phyloP scores from a whole-genome alignment of 2,888 invertebrate species.

The Dioctria rufipes region DNA sequence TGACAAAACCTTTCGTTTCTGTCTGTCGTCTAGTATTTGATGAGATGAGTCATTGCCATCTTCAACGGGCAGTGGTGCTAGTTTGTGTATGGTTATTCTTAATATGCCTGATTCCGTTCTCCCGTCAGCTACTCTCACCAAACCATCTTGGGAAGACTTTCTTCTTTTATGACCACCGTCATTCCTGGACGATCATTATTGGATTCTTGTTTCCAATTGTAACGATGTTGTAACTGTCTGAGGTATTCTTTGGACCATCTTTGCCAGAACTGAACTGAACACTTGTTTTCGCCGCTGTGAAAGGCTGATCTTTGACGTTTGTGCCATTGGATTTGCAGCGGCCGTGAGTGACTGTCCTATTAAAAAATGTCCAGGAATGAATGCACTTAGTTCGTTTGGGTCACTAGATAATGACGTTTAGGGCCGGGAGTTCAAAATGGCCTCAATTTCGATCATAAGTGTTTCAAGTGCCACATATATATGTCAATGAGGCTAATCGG shows the following conservation, averaged over 20 bases:
- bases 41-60: too few relatives aligned
- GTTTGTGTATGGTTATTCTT: too few relatives aligned
- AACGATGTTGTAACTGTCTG: too few relatives aligned
- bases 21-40: too few relatives aligned
- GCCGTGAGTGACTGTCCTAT: neutral
- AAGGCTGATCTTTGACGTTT: neutral
- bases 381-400: neutral
- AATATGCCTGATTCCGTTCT: too few relatives aligned
- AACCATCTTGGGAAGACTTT: too few relatives aligned
- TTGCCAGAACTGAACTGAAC: neutral
- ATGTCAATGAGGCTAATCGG: neutral
- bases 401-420: neutral
- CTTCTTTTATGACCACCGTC: too few relatives aligned
- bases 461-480: neutral
- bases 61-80: too few relatives aligned
- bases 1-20: too few relatives aligned
- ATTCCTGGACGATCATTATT: too few relatives aligned
- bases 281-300: neutral
- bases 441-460: neutral
- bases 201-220: too few relatives aligned
- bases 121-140: too few relatives aligned
- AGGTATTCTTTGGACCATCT: slow-evolving; percentile 4
- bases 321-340: neutral
- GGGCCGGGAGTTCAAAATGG: neutral
- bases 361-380: neutral